A percentile compares a stretch with the other conserved stretches of the same genome.
Evolutionary conservation across 2,113 vertebrate genomes (phyloP).

Genomic region (Pampusana beccarii): DNA sequence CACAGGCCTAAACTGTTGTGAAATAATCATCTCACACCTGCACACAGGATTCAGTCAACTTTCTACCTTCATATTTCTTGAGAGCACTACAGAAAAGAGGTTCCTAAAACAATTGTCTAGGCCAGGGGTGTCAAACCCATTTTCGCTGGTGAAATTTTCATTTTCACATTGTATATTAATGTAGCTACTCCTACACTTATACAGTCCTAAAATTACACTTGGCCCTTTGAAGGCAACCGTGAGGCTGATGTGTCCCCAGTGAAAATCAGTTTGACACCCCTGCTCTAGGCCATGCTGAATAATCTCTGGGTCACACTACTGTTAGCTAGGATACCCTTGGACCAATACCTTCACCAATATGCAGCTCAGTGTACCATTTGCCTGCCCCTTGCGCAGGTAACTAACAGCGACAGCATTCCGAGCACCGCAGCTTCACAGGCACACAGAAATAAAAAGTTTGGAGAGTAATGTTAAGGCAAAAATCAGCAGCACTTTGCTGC

Average conservation of each 20-base stretch:
- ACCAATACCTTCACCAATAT: rapidly evolving
- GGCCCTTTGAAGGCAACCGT: no score
- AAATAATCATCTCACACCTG: not conserved
- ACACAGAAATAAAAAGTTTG: not conserved
- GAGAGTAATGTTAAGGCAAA: not conserved
- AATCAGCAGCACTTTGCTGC: not conserved
- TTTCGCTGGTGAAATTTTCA: no score
- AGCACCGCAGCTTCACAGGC: not conserved
- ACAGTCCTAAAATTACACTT: no score
- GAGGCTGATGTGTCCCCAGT: no score
- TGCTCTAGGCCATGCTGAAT: not conserved
- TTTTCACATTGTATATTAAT: no score
- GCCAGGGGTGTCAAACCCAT: no score
- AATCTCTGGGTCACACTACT: not conserved
- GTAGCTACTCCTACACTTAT: no score
- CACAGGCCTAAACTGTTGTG: not conserved
- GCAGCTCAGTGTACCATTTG: rapidly evolving
- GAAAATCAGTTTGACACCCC: no score
- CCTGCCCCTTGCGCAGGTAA: not conserved
- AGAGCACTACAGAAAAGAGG: not conserved
- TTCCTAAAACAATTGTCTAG: not conserved
- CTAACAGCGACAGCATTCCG: not conserved
- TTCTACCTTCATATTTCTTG: not conserved
- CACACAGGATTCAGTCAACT: not conserved
- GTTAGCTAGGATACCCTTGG: not conserved